Conservation (phyloP, 2,113 vertebrate species). For the Aegithalos caudatus region DNA sequence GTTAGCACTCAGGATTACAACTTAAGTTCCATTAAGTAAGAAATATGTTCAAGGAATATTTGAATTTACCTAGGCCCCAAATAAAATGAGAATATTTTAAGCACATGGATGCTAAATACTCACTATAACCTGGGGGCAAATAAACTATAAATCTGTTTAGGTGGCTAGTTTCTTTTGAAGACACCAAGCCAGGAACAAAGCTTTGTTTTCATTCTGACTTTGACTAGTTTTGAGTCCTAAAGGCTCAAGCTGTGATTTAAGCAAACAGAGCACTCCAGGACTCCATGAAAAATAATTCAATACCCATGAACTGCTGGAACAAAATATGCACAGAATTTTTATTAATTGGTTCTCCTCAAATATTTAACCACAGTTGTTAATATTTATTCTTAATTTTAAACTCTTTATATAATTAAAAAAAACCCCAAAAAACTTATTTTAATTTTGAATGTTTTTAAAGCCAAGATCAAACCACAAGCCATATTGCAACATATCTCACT, state of each 20-base stretch:
- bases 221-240: background rate
- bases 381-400: background rate
- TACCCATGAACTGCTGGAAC: background rate
- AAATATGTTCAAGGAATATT: background rate
- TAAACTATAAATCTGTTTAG: background rate
- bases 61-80: background rate
- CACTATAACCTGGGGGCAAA: background rate
- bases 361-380: background rate
- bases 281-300: background rate
- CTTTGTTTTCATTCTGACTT: background rate
- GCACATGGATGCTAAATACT: background rate
- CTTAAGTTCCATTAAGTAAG: background rate
- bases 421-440: background rate
- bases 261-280: background rate
- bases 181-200: background rate
- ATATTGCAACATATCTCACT: background rate
- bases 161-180: background rate
- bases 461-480: background rate
- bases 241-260: background rate
- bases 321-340: background rate
- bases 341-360: background rate
- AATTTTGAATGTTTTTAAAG: background rate
- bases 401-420: background rate
- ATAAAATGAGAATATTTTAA: background rate
- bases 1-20: background rate